Percentiles rank a stretch among this genome's conserved stretches.
Conservation (phyloP, 2,113 vertebrate genomes). For the Fregetta grallaria region DNA sequence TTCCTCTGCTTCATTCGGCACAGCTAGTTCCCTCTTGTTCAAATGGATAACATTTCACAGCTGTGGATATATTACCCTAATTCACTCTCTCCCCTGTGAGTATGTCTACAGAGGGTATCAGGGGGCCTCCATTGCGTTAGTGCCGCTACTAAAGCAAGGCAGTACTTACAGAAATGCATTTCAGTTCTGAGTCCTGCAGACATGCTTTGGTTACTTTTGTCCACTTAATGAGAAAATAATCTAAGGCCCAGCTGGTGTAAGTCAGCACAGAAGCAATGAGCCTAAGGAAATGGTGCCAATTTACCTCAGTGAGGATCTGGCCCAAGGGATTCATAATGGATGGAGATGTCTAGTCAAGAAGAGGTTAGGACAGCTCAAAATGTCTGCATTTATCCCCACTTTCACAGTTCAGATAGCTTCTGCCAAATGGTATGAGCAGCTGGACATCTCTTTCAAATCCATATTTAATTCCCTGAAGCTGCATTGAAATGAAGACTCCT, state of each 20-base stretch:
- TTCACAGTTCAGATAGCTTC: background rate
- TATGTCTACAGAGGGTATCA: background rate
- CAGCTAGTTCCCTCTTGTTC: background rate
- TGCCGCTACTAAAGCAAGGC: background rate
- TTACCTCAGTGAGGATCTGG: conserved; percentile 3
- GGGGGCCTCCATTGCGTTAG: background rate
- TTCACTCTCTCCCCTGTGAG: background rate
- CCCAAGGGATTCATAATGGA: conserved; percentile 59
- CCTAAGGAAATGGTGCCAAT: background rate
- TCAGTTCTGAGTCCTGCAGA: background rate
- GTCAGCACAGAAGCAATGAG: background rate
- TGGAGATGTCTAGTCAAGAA: conserved; percentile 29
- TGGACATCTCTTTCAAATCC: conserved; percentile 42
- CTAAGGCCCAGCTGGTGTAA: conserved; percentile 20
- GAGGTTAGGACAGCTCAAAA: background rate
- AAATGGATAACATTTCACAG: background rate
- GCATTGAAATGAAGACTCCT: conserved; percentile 1
- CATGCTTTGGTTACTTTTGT: background rate
- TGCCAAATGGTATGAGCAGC: conserved; percentile 44
- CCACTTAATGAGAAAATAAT: conserved; percentile 47
- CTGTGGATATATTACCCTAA: background rate
- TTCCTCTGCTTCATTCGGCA: background rate
- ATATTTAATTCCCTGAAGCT: conserved; percentile 57
- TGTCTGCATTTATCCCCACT: background rate
- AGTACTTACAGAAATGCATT: conserved; percentile 7